Percentiles rank a stretch among this genome's conserved stretches.
phyloP scores from a whole-genome alignment of 53 echinoderm and acorn worm genomes.

The Crossaster papposus region DNA sequence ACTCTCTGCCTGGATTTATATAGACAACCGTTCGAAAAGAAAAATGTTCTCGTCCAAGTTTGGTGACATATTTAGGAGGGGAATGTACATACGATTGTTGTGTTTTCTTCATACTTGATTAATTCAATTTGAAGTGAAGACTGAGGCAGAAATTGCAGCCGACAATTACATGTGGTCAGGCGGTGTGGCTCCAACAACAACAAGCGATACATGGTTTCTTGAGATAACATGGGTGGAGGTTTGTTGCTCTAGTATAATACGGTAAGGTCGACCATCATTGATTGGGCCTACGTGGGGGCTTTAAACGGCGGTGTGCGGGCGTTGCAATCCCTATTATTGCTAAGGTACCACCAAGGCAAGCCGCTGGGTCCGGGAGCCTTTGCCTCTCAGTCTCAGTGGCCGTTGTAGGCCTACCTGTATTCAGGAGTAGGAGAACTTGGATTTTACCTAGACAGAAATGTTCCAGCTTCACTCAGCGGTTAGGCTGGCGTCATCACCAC shows the following conservation, averaged over 20 bases:
- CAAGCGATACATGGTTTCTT: conserved; percentile 42
- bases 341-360: conserved; percentile 1
- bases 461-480: neutral
- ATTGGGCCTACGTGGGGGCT: conserved; percentile 3
- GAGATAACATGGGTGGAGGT: conserved; percentile 40
- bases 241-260: conserved; percentile 56
- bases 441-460: neutral
- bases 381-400: neutral
- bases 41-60: neutral
- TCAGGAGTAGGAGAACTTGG: neutral
- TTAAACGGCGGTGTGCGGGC: conserved; percentile 26
- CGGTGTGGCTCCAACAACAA: conserved; percentile 29
- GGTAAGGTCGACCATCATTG: conserved; percentile 48
- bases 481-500: neutral
- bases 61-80: neutral
- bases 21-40: neutral
- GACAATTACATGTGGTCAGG: conserved; percentile 21
- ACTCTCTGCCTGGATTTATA: neutral
- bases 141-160: conserved; percentile 21
- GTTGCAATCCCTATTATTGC: conserved; percentile 17
- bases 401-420: neutral
- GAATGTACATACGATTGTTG: neutral
- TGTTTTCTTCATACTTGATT: conserved; percentile 52
- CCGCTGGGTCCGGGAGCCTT: neutral
- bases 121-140: conserved; percentile 54